A percentile compares a stretch with the other conserved stretches of the same genome.
phyloP scores from a whole-genome alignment of 1,140 invertebrate species.

The Diabrotica virgifera region DNA sequence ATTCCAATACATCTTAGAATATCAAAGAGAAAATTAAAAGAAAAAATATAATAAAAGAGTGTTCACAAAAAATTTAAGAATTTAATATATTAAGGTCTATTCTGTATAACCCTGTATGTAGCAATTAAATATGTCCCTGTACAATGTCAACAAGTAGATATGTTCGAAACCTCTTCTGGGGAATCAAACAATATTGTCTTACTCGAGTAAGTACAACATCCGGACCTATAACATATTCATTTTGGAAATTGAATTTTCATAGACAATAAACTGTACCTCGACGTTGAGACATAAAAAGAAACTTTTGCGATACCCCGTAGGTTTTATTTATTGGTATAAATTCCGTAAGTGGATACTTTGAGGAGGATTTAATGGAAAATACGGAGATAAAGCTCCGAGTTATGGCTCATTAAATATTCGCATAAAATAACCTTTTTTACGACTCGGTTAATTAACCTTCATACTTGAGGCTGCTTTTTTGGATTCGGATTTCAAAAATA shows the following conservation, averaged over 20 bases:
- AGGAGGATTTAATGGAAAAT: conserved; percentile 19
- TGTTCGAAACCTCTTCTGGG: too few relatives aligned
- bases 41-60: too few relatives aligned
- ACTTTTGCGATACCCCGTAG: background rate
- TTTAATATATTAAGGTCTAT: too few relatives aligned
- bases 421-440: conserved; percentile 22
- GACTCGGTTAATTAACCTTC: conserved; percentile 21
- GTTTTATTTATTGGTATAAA: conserved; percentile 19
- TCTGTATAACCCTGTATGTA: too few relatives aligned
- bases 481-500: conserved; percentile 15
- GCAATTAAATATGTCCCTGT: too few relatives aligned
- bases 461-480: conserved; percentile 14
- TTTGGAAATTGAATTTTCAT: background rate
- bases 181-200: too few relatives aligned
- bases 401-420: conserved; percentile 23
- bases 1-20: too few relatives aligned
- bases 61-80: too few relatives aligned
- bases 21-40: too few relatives aligned
- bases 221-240: background rate
- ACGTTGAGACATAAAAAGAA: background rate
- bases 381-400: conserved; percentile 20
- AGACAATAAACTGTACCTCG: background rate
- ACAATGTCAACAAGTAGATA: too few relatives aligned
- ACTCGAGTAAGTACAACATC: too few relatives aligned
- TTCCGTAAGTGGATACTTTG: conserved; percentile 19